Conservation (phyloP, 2,797 vertebrate genomes). For the Cottoperca gobio region DNA sequence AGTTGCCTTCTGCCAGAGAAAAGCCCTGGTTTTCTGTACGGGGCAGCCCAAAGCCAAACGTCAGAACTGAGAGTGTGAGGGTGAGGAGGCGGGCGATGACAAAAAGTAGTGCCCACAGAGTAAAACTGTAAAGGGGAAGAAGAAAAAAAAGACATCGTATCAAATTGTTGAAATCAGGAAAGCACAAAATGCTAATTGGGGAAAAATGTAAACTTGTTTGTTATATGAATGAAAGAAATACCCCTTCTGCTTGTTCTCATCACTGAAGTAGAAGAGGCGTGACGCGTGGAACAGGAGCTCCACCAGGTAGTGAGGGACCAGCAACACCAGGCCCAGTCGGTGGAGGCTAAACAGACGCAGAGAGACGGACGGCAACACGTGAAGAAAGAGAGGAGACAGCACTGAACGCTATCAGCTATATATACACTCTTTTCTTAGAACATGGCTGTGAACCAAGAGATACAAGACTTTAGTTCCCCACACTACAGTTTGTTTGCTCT, state of each 20-base stretch:
- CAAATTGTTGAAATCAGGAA: background rate
- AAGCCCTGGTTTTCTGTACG: slow-evolving; percentile 87
- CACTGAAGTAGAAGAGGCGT: slow-evolving; percentile 90
- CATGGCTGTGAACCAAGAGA: background rate
- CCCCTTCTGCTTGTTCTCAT: slow-evolving; percentile 92
- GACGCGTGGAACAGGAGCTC: slow-evolving; percentile 91
- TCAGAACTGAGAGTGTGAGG: slow-evolving; percentile 89
- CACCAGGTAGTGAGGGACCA: slow-evolving; percentile 91
- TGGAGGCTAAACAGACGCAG: slow-evolving; percentile 82
- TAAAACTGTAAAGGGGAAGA: slow-evolving; percentile 81
- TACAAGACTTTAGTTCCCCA: background rate
- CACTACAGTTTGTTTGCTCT: no score
- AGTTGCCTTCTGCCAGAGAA: slow-evolving; percentile 87
- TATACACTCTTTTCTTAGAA: background rate
- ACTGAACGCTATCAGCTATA: background rate
- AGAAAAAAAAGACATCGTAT: background rate
- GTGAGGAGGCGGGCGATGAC: slow-evolving; percentile 89
- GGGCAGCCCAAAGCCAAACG: slow-evolving; percentile 88
- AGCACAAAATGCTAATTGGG: background rate
- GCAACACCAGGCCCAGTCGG: slow-evolving; percentile 87
- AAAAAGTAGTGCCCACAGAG: slow-evolving; percentile 89
- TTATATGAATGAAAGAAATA: slow-evolving; percentile 51
- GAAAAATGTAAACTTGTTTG: background rate
- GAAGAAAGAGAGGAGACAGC: background rate
- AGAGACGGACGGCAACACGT: background rate